phyloP scores from a whole-genome alignment of 1,140 invertebrate species.

The Tribolium castaneum region DNA sequence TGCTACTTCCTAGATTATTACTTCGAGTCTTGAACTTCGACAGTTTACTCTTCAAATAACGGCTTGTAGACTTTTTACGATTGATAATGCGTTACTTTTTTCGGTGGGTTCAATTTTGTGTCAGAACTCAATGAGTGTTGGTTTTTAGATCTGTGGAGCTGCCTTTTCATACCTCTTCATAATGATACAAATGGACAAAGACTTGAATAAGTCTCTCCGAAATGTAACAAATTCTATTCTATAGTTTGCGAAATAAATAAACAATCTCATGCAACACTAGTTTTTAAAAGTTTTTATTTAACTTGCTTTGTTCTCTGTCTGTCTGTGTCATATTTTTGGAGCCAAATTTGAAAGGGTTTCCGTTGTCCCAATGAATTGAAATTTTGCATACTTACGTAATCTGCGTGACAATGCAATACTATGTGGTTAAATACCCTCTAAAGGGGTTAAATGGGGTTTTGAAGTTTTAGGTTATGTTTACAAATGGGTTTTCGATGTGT shows the following conservation, averaged over 20 bases:
- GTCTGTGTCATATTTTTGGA: too few relatives aligned
- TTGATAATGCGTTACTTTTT: slow-evolving; percentile 39
- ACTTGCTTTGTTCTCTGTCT: too few relatives aligned
- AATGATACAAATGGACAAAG: slow-evolving; percentile 40
- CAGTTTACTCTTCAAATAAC: slow-evolving; percentile 32
- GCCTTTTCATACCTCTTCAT: slow-evolving; percentile 44
- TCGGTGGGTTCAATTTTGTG: slow-evolving; percentile 16
- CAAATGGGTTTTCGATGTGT: too few relatives aligned
- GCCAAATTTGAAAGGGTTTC: too few relatives aligned
- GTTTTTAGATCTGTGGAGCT: slow-evolving; percentile 39
- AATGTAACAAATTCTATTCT: not conserved
- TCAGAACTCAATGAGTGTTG: not conserved
- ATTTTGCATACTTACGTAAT: too few relatives aligned
- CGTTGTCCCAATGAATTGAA: too few relatives aligned
- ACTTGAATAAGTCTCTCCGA: not conserved
- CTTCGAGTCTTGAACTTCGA: slow-evolving; percentile 1
- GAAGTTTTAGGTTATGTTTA: too few relatives aligned
- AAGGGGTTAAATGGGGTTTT: too few relatives aligned
- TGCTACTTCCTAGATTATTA: not conserved
- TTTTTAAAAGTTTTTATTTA: too few relatives aligned
- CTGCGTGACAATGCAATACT: too few relatives aligned
- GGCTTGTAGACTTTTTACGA: slow-evolving; percentile 36
- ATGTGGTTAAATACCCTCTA: too few relatives aligned
- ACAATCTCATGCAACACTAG: slow-evolving; percentile 35
- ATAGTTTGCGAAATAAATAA: slow-evolving; percentile 44